These are phyloP conservation scores for Agapetus fuscipes DNA, from an alignment of 2,888 invertebrate genomes.

Conservation along the genomic window DNA sequence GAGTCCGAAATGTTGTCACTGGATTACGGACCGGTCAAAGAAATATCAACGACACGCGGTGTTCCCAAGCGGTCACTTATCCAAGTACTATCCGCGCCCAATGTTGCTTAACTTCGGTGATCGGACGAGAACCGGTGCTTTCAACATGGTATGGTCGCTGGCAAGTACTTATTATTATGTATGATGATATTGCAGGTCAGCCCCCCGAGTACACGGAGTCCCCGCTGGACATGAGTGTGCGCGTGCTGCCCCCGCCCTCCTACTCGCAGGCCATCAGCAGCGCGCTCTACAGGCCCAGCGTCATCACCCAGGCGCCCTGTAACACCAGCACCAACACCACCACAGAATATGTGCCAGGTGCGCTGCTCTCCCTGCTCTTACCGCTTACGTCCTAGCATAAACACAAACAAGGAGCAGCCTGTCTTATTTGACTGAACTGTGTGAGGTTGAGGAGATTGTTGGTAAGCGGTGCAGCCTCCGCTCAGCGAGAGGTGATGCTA, in stretches of 20 bases:
- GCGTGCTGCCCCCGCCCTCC: slow-evolving; percentile 51
- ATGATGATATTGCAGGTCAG: too few relatives aligned
- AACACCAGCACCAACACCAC: slow-evolving; percentile 6
- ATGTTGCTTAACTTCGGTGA: slow-evolving; percentile 21
- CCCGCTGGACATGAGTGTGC: slow-evolving; percentile 54
- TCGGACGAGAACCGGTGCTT: slow-evolving; percentile 21
- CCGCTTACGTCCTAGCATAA: too few relatives aligned
- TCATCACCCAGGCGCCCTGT: slow-evolving; percentile 47
- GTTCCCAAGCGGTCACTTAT: slow-evolving; percentile 18
- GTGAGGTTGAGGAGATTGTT: too few relatives aligned
- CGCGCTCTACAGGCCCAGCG: slow-evolving; percentile 44
- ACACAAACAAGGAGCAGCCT: too few relatives aligned
- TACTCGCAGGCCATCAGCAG: slow-evolving; percentile 40
- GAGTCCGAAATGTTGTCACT: too few relatives aligned
- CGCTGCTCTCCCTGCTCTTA: not conserved
- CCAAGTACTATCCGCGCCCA: slow-evolving; percentile 20
- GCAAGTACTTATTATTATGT: too few relatives aligned
- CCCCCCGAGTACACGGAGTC: slow-evolving; percentile 42
- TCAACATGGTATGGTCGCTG: slow-evolving; percentile 19
- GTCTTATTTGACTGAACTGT: too few relatives aligned
- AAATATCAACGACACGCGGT: slow-evolving; percentile 17
- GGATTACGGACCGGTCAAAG: too few relatives aligned
- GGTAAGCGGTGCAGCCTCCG: too few relatives aligned
- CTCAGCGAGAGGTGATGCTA: too few relatives aligned
- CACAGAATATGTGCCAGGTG: slow-evolving; percentile 20